phyloP scores from a whole-genome alignment of 2,113 vertebrate genomes.

The Lucifuga dentata region DNA sequence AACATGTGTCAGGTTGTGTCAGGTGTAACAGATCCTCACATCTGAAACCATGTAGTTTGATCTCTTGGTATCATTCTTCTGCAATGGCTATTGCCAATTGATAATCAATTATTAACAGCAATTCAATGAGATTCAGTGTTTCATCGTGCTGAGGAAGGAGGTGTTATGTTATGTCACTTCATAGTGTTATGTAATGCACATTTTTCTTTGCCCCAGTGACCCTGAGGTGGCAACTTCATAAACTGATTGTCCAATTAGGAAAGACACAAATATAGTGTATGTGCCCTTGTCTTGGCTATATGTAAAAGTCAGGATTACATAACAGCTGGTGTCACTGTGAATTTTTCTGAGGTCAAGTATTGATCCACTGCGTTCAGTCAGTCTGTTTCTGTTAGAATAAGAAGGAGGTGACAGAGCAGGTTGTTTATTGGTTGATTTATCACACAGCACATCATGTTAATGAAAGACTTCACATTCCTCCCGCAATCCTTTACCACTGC shows the following conservation, averaged over 20 bases:
- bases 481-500: constrained; percentile 14
- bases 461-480: constrained; percentile 36
- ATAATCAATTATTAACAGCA: constrained; percentile 73
- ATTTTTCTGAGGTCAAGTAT: neutral
- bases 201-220: constrained; percentile 8
- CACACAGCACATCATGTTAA: constrained; percentile 34
- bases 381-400: constrained; percentile 1
- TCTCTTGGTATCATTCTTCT: constrained; percentile 55
- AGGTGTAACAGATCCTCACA: constrained; percentile 19
- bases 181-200: constrained; percentile 2
- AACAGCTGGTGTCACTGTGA: neutral
- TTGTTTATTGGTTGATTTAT: constrained; percentile 43
- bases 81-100: constrained; percentile 27
- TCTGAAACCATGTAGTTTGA: constrained; percentile 57
- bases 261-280: too few species aligned
- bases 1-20: constrained; percentile 41
- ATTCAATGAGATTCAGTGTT: constrained; percentile 42
- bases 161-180: constrained; percentile 40
- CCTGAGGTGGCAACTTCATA: neutral
- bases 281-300: neutral
- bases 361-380: neutral
- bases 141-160: constrained; percentile 24
- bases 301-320: neutral
- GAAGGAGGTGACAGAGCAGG: constrained; percentile 22
- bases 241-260: neutral